Evolutionary conservation across 2,888 invertebrate species (phyloP).

Genomic region (Tetheella fluctuosa): DNA sequence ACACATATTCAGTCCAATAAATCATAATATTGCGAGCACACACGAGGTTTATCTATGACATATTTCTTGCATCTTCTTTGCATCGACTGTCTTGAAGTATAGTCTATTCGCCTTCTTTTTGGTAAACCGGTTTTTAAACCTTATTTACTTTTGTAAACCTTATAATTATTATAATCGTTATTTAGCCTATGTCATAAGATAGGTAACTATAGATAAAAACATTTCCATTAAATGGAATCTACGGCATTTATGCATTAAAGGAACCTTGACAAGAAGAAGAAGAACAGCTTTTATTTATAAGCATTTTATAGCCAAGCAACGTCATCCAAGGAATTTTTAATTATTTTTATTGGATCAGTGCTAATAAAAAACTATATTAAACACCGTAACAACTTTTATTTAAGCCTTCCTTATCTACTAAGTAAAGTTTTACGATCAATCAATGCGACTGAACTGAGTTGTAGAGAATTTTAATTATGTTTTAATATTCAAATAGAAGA

Average conservation of each 20-base stretch:
- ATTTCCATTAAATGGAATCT: too few relatives aligned
- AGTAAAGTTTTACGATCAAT: slow-evolving; percentile 28
- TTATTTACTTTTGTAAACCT: too few relatives aligned
- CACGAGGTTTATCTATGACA: too few relatives aligned
- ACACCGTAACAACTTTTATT: slow-evolving; percentile 1
- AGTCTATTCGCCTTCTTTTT: too few relatives aligned
- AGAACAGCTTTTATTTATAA: neutral
- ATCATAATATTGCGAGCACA: neutral
- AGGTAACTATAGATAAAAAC: too few relatives aligned
- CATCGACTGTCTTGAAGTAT: neutral
- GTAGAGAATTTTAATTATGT: slow-evolving; percentile 68
- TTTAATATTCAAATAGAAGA: slow-evolving; percentile 63
- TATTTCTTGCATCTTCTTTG: neutral
- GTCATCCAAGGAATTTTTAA: slow-evolving; percentile 13
- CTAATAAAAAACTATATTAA: slow-evolving; percentile 4
- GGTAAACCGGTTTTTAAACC: too few relatives aligned
- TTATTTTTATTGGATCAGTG: slow-evolving; percentile 10
- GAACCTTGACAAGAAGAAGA: neutral
- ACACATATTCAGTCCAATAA: neutral
- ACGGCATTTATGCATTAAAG: too few relatives aligned
- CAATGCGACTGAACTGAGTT: slow-evolving; percentile 22
- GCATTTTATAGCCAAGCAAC: slow-evolving; percentile 5
- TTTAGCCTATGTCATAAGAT: too few relatives aligned
- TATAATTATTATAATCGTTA: too few relatives aligned
- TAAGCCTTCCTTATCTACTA: slow-evolving; percentile 6